These are phyloP conservation scores for Archivesica marissinica DNA, from an alignment of 1,140 invertebrate genomes.

Conservation along the genomic window DNA sequence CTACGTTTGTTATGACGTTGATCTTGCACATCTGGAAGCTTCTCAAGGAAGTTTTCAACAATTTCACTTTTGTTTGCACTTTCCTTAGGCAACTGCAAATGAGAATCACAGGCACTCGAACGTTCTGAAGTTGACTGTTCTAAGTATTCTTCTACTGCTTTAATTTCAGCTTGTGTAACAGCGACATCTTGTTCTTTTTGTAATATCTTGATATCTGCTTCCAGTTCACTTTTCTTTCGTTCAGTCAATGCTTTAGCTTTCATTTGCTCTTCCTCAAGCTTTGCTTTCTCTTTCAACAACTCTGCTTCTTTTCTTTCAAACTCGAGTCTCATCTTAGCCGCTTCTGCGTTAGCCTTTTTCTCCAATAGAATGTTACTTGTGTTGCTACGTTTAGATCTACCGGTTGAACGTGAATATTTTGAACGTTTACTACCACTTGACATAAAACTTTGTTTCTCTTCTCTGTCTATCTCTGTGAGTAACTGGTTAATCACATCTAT, in stretches of 20 bases:
- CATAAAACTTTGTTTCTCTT: too few relatives aligned
- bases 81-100: too few relatives aligned
- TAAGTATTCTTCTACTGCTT: neutral
- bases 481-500: too few relatives aligned
- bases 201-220: neutral
- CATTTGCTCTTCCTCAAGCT: neutral
- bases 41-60: too few relatives aligned
- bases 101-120: too few relatives aligned
- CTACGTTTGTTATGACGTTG: neutral
- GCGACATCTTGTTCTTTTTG: neutral
- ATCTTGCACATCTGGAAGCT: neutral
- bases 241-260: neutral
- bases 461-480: too few relatives aligned
- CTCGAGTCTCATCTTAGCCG: neutral
- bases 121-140: neutral
- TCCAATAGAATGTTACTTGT: neutral
- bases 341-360: neutral
- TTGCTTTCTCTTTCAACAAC: neutral
- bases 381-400: too few relatives aligned
- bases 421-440: too few relatives aligned
- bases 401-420: too few relatives aligned
- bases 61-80: too few relatives aligned
- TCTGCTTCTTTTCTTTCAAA: conserved; percentile 11
- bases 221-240: neutral
- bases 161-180: neutral